A percentile compares a stretch with the other conserved stretches of the same genome.
phyloP scores from a whole-genome alignment of 2,797 vertebrate genomes.

The Lagodon rhomboides region DNA sequence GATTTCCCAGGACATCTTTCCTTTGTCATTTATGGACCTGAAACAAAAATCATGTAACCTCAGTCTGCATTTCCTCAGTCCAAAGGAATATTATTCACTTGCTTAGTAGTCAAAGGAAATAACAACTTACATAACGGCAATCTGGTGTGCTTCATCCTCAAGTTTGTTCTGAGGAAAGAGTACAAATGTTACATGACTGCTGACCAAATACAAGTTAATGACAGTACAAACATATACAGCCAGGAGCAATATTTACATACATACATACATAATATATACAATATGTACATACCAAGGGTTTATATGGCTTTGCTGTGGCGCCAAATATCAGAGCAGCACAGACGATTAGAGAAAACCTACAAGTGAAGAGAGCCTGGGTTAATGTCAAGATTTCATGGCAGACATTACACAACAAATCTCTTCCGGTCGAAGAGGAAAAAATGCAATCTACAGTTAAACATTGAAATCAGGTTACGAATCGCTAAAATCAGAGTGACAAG shows the following conservation, averaged over 20 bases:
- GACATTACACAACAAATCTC: neutral
- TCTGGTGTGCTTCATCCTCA: slow-evolving; percentile 66
- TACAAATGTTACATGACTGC: slow-evolving; percentile 25
- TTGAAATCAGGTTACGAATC: neutral
- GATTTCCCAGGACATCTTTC: slow-evolving; percentile 62
- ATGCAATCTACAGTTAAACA: neutral
- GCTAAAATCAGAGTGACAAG: neutral
- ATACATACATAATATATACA: slow-evolving; percentile 26
- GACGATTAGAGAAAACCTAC: slow-evolving; percentile 77
- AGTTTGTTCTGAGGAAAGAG: slow-evolving; percentile 73
- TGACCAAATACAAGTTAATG: neutral
- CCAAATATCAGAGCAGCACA: slow-evolving; percentile 71
- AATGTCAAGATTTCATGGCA: neutral
- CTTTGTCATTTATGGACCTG: slow-evolving; percentile 72
- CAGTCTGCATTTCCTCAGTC: slow-evolving; percentile 16
- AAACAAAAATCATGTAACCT: slow-evolving; percentile 18
- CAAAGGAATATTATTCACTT: slow-evolving; percentile 16
- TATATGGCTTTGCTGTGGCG: slow-evolving; percentile 76
- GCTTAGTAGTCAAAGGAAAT: slow-evolving; percentile 41
- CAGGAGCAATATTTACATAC: slow-evolving; percentile 69
- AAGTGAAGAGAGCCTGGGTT: slow-evolving; percentile 30
- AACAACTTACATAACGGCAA: slow-evolving; percentile 71
- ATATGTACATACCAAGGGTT: slow-evolving; percentile 75
- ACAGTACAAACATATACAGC: neutral
- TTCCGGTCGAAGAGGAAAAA: neutral